These are phyloP conservation scores for Nemoura dubitans DNA, from an alignment of 2,888 invertebrate species.

Conservation along the genomic window DNA sequence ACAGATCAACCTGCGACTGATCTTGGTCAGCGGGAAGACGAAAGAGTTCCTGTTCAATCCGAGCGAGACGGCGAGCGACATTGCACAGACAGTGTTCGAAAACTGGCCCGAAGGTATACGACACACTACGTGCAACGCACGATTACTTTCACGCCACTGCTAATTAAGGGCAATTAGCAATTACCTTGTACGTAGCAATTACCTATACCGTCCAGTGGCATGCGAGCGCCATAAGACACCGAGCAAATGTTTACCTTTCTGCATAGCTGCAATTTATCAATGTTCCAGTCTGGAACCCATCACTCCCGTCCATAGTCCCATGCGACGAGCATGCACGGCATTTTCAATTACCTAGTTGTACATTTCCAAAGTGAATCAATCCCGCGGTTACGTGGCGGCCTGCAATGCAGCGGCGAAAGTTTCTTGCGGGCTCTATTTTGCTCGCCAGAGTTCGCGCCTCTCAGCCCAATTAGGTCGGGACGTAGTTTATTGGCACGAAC, in stretches of 20 bases:
- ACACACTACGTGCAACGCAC: not conserved
- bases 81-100: constrained; percentile 98
- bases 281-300: too few relatives aligned
- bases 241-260: not conserved
- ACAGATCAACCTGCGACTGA: constrained; percentile 97
- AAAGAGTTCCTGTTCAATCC: constrained; percentile 99
- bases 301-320: too few relatives aligned
- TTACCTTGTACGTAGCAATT: not conserved
- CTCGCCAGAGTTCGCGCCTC: not conserved
- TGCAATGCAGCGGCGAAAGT: not conserved
- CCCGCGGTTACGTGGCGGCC: not conserved
- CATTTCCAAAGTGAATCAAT: not conserved
- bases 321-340: too few relatives aligned
- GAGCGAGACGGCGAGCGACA: constrained; percentile 97
- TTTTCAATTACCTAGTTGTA: too few relatives aligned
- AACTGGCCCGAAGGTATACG: constrained; percentile 97
- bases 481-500: not conserved
- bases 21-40: constrained; percentile 98
- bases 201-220: not conserved
- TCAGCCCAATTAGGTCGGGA: not conserved
- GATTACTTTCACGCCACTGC: not conserved
- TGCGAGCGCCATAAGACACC: not conserved
- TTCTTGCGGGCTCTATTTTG: not conserved
- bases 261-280: not conserved
- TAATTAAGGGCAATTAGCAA: not conserved